These are phyloP conservation scores for Rhagologus leucostigma DNA, from an alignment of 2,113 vertebrate genomes.

Conservation along the genomic window DNA sequence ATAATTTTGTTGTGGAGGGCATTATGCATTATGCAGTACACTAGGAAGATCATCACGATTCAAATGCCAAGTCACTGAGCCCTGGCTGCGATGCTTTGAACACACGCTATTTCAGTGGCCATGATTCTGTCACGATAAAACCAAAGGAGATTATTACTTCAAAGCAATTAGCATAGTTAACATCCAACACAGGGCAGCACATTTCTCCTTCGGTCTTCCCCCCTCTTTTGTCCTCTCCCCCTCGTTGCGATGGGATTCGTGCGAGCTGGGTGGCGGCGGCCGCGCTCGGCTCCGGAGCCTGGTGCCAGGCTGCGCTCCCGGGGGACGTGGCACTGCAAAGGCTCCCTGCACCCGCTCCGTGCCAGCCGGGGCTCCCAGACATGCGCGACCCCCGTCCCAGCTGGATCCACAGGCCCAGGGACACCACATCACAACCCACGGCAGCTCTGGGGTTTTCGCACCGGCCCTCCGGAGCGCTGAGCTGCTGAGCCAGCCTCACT, in stretches of 20 bases:
- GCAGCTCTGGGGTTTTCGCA: background rate
- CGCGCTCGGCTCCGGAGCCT: background rate
- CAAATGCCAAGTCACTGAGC: background rate
- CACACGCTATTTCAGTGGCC: background rate
- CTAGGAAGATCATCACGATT: background rate
- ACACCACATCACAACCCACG: background rate
- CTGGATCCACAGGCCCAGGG: background rate
- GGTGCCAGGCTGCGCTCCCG: background rate
- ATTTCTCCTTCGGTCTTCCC: background rate
- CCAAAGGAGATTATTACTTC: background rate
- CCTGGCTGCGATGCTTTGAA: background rate
- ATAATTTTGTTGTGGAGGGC: constrained; percentile 10
- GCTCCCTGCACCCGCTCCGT: background rate
- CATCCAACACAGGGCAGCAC: background rate
- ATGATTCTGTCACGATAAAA: background rate
- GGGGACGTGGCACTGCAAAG: background rate
- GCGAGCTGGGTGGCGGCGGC: background rate
- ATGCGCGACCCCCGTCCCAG: background rate
- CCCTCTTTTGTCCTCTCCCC: background rate
- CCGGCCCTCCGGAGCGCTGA: background rate
- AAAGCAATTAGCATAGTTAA: constrained; percentile 6
- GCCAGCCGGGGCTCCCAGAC: background rate
- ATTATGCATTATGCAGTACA: background rate
- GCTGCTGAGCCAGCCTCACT: constrained; percentile 50
- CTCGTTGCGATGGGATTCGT: background rate